Conservation (phyloP, 2,888 invertebrate species). For the Margaritifera margaritifera region DNA sequence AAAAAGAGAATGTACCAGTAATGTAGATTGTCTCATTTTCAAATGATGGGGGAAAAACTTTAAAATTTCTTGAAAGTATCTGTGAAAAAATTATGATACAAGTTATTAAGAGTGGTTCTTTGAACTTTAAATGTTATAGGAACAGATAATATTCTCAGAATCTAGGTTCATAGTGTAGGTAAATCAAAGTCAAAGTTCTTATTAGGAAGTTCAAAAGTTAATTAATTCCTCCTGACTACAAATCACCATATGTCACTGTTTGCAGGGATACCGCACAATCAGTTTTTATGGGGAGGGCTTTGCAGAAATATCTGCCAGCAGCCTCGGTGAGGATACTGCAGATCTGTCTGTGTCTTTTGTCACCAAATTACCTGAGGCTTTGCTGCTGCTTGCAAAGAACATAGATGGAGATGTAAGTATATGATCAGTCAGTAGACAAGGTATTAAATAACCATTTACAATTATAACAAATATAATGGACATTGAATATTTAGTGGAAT, state of each 20-base stretch:
- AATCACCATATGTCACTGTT: constrained; percentile 4
- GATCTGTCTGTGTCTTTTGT: constrained; percentile 86
- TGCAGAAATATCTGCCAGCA: constrained; percentile 77
- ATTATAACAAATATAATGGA: no score
- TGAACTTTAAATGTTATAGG: no score
- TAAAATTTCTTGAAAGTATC: no score
- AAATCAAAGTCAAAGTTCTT: not conserved
- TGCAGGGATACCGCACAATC: constrained; percentile 57
- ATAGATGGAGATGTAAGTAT: constrained; percentile 56
- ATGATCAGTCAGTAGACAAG: constrained; percentile 5
- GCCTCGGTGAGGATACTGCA: constrained; percentile 77
- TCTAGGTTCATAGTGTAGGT: no score
- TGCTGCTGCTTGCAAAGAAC: constrained; percentile 78
- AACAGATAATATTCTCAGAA: no score
- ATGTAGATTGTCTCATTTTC: no score
- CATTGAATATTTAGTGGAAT: no score
- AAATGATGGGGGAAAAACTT: no score
- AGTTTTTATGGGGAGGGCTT: constrained; percentile 82
- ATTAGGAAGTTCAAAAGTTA: not conserved
- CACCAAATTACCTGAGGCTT: constrained; percentile 80
- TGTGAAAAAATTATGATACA: no score
- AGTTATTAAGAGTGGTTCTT: no score
- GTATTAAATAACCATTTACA: no score
- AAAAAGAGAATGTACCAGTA: no score
- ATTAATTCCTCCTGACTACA: not conserved